Conservation (phyloP, 1,140 invertebrate species). For the Pissodes strobi region DNA sequence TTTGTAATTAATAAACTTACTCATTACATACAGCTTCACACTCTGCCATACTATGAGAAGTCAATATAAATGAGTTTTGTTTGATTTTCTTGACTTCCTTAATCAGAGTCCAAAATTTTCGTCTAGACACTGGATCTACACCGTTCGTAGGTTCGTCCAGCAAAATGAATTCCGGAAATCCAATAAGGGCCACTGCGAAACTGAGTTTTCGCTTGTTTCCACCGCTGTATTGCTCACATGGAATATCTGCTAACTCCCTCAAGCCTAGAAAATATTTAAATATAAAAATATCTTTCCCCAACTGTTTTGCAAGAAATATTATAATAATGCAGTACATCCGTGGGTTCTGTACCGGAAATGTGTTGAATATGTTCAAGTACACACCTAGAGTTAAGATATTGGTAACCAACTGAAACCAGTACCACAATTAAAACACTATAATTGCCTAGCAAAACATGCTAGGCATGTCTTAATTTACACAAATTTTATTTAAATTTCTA, state of each 20-base stretch:
- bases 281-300: no score
- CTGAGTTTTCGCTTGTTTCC: conserved; percentile 85
- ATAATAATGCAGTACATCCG: no score
- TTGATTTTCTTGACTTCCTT: conserved; percentile 58
- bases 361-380: no score
- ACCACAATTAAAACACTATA: no score
- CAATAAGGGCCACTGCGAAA: conserved; percentile 78
- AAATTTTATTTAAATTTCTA: no score
- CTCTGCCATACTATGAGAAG: conserved; percentile 84
- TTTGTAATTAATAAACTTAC: conserved; percentile 31
- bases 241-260: conserved; percentile 55
- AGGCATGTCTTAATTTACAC: no score
- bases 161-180: conserved; percentile 74
- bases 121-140: conserved; percentile 68
- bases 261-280: conserved; percentile 37
- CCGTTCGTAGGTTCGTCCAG: conserved; percentile 74
- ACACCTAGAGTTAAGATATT: no score
- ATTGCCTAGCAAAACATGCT: no score
- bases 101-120: conserved; percentile 67
- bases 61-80: conserved; percentile 61
- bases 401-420: no score
- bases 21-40: conserved; percentile 76
- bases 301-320: no score
- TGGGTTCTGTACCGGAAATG: no score
- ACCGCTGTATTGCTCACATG: conserved; percentile 67